Evolutionary conservation across 2,113 vertebrate species (phyloP), one percentile per base, ranked within the genome.

Genomic region (Gavialis gangeticus): DNA sequence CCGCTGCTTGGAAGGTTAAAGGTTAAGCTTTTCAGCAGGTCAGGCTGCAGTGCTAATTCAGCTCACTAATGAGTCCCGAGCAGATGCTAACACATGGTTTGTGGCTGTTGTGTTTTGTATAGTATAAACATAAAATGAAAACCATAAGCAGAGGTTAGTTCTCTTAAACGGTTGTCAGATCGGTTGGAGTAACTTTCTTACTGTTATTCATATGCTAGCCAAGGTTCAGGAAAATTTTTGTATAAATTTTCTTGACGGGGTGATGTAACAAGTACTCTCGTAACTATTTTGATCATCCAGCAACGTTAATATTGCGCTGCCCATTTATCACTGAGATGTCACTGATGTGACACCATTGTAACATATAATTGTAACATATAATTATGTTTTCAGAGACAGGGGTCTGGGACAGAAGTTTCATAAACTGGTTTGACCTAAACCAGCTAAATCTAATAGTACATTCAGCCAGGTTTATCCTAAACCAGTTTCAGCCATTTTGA

Each of bases 11-110:
- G 82, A 82, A 93, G 96, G 97, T 95, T 94, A 96, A 94, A 97
- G 97, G 95, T 93, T 95, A 95, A 88, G 80, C 93, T 96, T 95
- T 95, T 96, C 97, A 96, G 93, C 94, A 96, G 97, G 97, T 97
- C 94, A 88, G 91, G 37, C 95, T 95, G 10, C 80, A 95, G 96
- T 25, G 87, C 92, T 97, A 97, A 97, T 97, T 97, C 96, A 97
- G 95, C 95, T 96, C 90, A 16, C 96, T 17, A 96, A 93, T 85
- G 94, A 95, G 94, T 96, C 92, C 95, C 95, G 95, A 91, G 95
- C 95, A 97, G 94, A 91, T 90, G 85, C 84, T 81, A 95, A 90
- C 87, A 92, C 95, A 94, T 96, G 96, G 46, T 93, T 96, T 95
- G 96, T 91, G 93, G 96, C 92, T 87, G 69, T 89, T 93, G 86